Base-by-base conservation (phyloP, 2,797 vertebrate genomes). In the Aplochiton taeniatus region DNA sequence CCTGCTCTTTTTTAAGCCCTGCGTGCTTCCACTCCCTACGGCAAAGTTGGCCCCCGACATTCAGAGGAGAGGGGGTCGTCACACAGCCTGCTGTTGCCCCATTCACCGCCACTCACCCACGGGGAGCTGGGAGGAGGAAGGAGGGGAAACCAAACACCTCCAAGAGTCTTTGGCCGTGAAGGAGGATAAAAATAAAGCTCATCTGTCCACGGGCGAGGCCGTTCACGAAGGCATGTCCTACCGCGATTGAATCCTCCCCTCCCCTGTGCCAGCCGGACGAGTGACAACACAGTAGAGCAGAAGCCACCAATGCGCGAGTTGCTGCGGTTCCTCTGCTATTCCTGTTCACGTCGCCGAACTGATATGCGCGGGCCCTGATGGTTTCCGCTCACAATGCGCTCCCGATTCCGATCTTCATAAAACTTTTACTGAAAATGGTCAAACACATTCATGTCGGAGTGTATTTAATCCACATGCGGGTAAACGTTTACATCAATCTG, bases 181-280 rank as follows among this genome's bases (percentile, higher is more conserved):
- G 54, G 53, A 14, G 13, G 31, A 78, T 91, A 93, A 92, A 93
- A 90, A 92, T 94, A 94, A 90, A 74, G 71, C 53, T 86, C 89
- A 89, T 89, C 87, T 92, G 89, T 86, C 58, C 62, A 14, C 66
- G 74, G 85, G 82, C 43, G 76, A 60, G 72, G 78, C 31, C 31
- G 31, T 6, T 67, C 76, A 73, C 49, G 9, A 14, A 41, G 48
- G 44, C 74, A 66, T 74, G 64, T 63, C 68, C 64, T 67, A 72
- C 54, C 2, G 31, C 6, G 3, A 31, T 31, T 31, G 6, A 45
- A 19, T 31, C 52, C 48, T 50, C 50, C 63, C 14, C 55, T 16
- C n/a, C 12, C 46, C 52, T 19, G 16, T 53, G 11, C n/a, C 59
- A 14, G 13, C 20, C 31, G 14, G 43, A 59, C 41, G n/a, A 16